Evolutionary conservation across 1,140 invertebrate species (phyloP).

Genomic region (Apis cerana): DNA sequence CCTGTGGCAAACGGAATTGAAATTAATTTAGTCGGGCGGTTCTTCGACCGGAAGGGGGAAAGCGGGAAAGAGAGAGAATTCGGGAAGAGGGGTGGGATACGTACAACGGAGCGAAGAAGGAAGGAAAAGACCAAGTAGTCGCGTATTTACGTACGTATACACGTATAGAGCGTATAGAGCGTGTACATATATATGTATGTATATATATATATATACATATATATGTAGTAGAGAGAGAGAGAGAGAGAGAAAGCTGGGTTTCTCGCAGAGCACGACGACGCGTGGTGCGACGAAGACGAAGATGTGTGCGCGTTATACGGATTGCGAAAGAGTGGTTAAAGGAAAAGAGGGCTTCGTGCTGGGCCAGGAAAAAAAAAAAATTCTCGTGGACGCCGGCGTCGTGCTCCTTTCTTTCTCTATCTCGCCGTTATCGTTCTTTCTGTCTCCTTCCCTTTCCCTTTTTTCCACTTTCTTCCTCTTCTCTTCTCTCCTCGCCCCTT

Average conservation of each 20-base stretch:
- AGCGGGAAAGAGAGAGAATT: background rate
- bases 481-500: background rate
- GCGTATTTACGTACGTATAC: background rate
- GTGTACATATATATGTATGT: background rate
- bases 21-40: constrained; percentile 67
- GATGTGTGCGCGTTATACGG: constrained; percentile 58
- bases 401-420: constrained; percentile 19
- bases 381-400: constrained; percentile 53
- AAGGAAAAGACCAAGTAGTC: constrained; percentile 32
- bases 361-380: constrained; percentile 53
- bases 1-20: constrained; percentile 58
- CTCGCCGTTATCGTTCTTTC: constrained; percentile 33
- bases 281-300: constrained; percentile 31
- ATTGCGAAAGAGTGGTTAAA: constrained; percentile 48
- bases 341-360: constrained; percentile 39
- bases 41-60: background rate
- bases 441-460: background rate
- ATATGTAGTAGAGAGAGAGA: background rate
- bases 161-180: too few relatives aligned
- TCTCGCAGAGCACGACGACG: constrained; percentile 24
- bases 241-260: constrained; percentile 38
- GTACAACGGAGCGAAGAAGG: constrained; percentile 18
- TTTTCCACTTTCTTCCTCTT: background rate
- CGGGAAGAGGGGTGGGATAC: background rate
- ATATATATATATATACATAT: constrained; percentile 7